Percentiles rank a stretch among this genome's conserved stretches.
Conservation (phyloP, 2,113 vertebrate species). For the Perca fluviatilis region DNA sequence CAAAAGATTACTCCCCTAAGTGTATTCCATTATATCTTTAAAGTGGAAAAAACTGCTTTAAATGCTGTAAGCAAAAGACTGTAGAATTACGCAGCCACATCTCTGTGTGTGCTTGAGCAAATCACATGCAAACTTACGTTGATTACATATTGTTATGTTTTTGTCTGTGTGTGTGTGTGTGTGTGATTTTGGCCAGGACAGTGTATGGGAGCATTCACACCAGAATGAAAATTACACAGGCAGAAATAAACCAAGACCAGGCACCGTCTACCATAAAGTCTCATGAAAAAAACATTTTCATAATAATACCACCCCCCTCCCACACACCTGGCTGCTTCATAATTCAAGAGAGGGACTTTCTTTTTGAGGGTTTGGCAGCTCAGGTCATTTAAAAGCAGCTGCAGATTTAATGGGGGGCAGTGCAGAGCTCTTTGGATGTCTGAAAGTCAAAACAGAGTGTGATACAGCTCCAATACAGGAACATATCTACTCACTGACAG, state of each 20-base stretch:
- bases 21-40: conserved; percentile 11
- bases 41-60: conserved; percentile 4
- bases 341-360: conserved; percentile 41
- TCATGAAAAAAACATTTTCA: not conserved
- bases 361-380: conserved; percentile 27
- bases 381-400: conserved; percentile 52
- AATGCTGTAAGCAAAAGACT: conserved; percentile 23
- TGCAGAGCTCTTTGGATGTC: conserved; percentile 26
- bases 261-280: not conserved
- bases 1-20: conserved; percentile 12
- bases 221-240: not conserved
- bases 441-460: conserved; percentile 42
- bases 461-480: conserved; percentile 29
- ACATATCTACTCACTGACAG: conserved; percentile 42
- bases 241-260: conserved; percentile 2
- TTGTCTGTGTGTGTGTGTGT: conserved; percentile 5
- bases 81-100: not conserved
- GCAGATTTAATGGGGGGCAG: conserved; percentile 54
- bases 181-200: not conserved
- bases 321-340: conserved; percentile 32
- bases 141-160: conserved; percentile 10
- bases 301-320: not conserved
- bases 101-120: not conserved
- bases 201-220: not conserved
- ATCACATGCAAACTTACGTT: not conserved